Evolutionary conservation across 2,113 vertebrate species (phyloP).

Genomic region (Anarhynchus alexandrinus): DNA sequence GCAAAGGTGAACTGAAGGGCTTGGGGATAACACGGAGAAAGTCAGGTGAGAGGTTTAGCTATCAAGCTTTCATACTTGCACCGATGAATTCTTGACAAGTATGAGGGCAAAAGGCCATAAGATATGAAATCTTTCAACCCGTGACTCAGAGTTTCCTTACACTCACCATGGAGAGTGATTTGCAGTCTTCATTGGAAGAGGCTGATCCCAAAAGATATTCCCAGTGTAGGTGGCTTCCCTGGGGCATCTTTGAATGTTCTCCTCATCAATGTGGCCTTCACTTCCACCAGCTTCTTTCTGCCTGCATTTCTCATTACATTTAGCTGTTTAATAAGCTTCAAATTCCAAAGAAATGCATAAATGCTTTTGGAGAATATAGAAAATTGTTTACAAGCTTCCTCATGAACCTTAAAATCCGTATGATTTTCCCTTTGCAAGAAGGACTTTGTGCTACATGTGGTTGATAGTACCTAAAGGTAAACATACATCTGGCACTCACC

Average conservation of each 20-base stretch:
- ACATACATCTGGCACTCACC: not conserved
- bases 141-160: not conserved
- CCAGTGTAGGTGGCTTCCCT: not conserved
- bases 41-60: not conserved
- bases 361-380: not conserved
- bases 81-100: not conserved
- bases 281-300: not conserved
- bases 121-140: not conserved
- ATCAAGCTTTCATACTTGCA: not conserved
- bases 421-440: not conserved
- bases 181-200: not conserved
- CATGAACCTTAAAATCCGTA: not conserved
- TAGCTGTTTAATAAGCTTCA: not conserved
- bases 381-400: not conserved
- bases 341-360: not conserved
- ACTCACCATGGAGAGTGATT: not conserved
- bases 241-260: not conserved
- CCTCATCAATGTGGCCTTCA: not conserved
- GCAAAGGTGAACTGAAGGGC: not conserved
- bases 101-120: not conserved
- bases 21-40: fast-evolving
- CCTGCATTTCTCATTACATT: not conserved
- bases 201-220: not conserved
- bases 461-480: not conserved
- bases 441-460: not conserved